Conservation (phyloP, 2,888 invertebrate genomes). For the Bhutanitis thaidina region DNA sequence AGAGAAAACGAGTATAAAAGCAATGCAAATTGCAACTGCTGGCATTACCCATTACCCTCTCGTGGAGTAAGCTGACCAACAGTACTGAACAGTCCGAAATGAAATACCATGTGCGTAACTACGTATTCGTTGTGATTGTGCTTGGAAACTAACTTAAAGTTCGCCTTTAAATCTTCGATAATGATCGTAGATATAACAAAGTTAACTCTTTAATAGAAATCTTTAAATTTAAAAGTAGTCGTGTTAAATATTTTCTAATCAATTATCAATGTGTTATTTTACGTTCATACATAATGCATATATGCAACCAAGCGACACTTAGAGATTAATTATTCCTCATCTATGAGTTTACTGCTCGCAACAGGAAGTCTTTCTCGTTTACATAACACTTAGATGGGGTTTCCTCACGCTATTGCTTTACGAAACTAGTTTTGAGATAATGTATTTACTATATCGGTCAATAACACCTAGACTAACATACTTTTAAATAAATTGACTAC, state of each 20-base stretch:
- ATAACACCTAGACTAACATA: background rate
- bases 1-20: constrained; percentile 77
- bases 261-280: background rate
- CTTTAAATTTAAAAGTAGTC: constrained; percentile 1
- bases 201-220: background rate
- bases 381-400: constrained; percentile 42
- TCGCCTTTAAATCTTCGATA: background rate
- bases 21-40: constrained; percentile 73
- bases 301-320: constrained; percentile 31
- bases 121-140: constrained; percentile 34
- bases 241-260: constrained; percentile 1
- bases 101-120: constrained; percentile 73
- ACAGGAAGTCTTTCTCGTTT: constrained; percentile 57
- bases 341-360: constrained; percentile 28
- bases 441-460: constrained; percentile 25
- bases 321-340: constrained; percentile 43
- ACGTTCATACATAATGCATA: constrained; percentile 3
- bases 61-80: constrained; percentile 49
- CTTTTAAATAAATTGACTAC: constrained; percentile 21
- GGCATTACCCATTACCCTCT: constrained; percentile 71
- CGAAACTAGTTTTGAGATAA: constrained; percentile 43
- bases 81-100: constrained; percentile 48
- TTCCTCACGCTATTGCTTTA: constrained; percentile 34
- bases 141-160: constrained; percentile 17
- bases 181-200: no score